Evolutionary conservation across 2,797 vertebrate genomes (phyloP), one percentile per base, ranked within the genome.

Genomic region (Hafferia zeledoni): DNA sequence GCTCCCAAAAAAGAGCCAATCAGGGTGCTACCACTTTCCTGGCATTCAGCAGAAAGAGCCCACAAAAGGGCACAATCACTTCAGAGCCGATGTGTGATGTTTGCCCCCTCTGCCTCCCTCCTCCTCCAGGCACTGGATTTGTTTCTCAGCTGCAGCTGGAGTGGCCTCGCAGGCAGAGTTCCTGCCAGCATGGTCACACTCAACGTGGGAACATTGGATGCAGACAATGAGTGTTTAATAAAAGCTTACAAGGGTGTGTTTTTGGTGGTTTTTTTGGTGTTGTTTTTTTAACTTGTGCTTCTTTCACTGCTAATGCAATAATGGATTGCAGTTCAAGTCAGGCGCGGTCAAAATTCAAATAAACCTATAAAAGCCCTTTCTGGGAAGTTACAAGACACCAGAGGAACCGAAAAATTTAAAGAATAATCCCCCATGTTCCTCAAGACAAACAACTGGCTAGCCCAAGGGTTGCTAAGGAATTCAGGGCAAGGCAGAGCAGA

Each of bases 321-420:
- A 88, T 24, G 77, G 33, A 91, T 78, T 83, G 56, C 72, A 83
- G 50, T 68, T 86, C 80, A 83, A 86, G 61, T 56, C 56, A 70
- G 64, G 49, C 2, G 2, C 2, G 39, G 79, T 94, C 72, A 91
- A 70, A 94, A 94, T 47, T 91, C 61, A 93, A 95, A 95, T 47
- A 92, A 90, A 80, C n/a, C 20, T 65, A 63, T 14, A 83, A 91
- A 90, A 70, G 10, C 46, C 25, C 28, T 59, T 96, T 95, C 90
- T 94, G 95, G 83, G 85, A 96, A 93, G 47, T 75, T 84, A 69
- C 19, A 56, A 81, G 39, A 43, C 80, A 86, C 22, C 2, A 3
- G 49, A 94, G 13, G 0, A 0, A 82, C 61, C 30, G 50, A 85
- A 93, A 70, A 67, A 35, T 8, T 55, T 56, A 69, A 91, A 95